These are phyloP conservation scores for Poeciliopsis retropinna DNA, from an alignment of 2,113 vertebrate genomes.

Conservation along the genomic window DNA sequence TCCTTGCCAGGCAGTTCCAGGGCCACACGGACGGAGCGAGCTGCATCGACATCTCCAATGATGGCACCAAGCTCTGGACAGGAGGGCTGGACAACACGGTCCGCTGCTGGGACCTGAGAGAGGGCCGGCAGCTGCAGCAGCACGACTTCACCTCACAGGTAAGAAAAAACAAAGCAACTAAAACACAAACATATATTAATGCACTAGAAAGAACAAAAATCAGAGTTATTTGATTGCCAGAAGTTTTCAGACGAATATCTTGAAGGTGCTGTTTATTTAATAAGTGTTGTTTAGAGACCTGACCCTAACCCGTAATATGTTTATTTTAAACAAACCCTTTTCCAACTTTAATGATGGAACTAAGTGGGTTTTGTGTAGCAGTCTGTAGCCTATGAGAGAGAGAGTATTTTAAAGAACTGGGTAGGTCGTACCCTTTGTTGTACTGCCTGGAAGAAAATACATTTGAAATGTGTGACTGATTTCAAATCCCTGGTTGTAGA, in stretches of 20 bases:
- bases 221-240: background rate
- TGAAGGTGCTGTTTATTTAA: no score
- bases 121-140: conserved; percentile 82
- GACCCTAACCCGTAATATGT: background rate
- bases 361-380: background rate
- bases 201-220: background rate
- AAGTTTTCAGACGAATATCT: background rate
- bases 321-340: background rate
- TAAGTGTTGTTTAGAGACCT: no score
- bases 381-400: background rate
- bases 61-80: conserved; percentile 84
- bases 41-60: conserved; percentile 84
- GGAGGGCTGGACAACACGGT: conserved; percentile 84
- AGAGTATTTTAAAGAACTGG: no score
- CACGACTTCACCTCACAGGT: conserved; percentile 84
- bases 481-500: no score
- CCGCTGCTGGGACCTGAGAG: conserved; percentile 82
- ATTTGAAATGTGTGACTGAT: no score
- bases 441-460: no score
- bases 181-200: background rate
- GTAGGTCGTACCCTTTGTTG: no score
- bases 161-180: background rate
- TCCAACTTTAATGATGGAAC: background rate
- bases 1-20: conserved; percentile 78
- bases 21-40: conserved; percentile 84